Evolutionary conservation across 1,140 invertebrate genomes (phyloP).

Genomic region (Ceratoteleas bidentatus): DNA sequence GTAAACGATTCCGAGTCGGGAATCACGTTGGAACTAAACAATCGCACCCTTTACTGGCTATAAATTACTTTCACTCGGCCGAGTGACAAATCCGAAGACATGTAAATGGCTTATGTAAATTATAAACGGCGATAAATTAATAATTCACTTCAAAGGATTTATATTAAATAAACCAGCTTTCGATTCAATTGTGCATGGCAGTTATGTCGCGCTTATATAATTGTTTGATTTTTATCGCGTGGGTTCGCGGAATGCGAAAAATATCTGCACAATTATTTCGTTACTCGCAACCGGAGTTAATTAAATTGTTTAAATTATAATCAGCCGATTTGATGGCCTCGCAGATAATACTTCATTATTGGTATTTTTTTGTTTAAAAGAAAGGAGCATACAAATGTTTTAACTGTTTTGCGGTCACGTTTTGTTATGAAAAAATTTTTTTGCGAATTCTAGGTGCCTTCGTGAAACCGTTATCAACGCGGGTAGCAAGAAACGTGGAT

Average conservation of each 20-base stretch:
- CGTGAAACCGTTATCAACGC: conserved; percentile 39
- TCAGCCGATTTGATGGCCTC: too few species aligned
- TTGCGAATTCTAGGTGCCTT: conserved; percentile 22
- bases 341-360: too few species aligned
- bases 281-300: background rate
- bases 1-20: conserved; percentile 11
- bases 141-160: conserved; percentile 37
- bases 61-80: conserved; percentile 49
- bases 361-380: too few species aligned
- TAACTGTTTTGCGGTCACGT: too few species aligned
- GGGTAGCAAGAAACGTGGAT: conserved; percentile 41
- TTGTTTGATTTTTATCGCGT: conserved; percentile 12
- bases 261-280: conserved; percentile 15
- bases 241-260: conserved; percentile 17
- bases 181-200: conserved; percentile 28
- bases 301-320: conserved; percentile 17
- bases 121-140: conserved; percentile 46
- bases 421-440: too few species aligned
- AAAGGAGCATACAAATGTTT: too few species aligned
- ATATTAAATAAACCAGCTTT: conserved; percentile 38
- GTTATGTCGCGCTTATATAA: conserved; percentile 35
- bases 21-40: conserved; percentile 24
- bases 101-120: conserved; percentile 48
- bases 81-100: conserved; percentile 49
- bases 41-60: conserved; percentile 8